Percentiles rank a stretch among this genome's conserved stretches.
phyloP scores from a whole-genome alignment of 2,888 invertebrate species.

The Petrolisthes manimaculis region DNA sequence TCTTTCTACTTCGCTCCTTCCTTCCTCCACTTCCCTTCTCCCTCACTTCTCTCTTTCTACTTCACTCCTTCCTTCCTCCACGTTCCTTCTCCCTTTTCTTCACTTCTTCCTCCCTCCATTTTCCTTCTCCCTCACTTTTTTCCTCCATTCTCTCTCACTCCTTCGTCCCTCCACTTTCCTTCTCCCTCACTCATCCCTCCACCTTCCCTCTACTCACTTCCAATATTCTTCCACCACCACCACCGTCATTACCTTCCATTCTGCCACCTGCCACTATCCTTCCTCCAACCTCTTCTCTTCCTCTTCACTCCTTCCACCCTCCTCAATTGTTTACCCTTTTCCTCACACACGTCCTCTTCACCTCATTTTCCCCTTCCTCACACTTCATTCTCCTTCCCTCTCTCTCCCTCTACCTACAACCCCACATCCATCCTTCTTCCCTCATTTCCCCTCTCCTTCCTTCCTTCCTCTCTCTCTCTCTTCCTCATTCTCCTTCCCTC shows the following conservation, averaged over 20 bases:
- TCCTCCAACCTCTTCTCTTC: not conserved
- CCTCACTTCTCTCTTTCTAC: conserved; percentile 3
- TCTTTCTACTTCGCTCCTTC: no score
- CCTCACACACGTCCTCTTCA: not conserved
- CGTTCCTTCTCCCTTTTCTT: conserved; percentile 30
- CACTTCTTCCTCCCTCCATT: conserved; percentile 7
- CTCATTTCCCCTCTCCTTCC: not conserved
- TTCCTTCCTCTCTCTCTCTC: not conserved
- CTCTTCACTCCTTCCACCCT: no score
- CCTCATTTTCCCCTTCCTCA: not conserved
- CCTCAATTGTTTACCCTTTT: not conserved
- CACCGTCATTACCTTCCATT: not conserved
- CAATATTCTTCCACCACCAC: not conserved
- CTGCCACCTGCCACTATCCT: no score
- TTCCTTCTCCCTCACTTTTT: not conserved
- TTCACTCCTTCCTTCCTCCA: conserved; percentile 27
- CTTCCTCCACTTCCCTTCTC: not conserved
- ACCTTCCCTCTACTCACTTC: not conserved
- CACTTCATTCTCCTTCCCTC: not conserved
- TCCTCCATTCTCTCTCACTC: conserved; percentile 25
- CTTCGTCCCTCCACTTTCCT: conserved; percentile 1
- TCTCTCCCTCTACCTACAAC: not conserved
- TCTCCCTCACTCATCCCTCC: not conserved
- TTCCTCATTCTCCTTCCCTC: not conserved
- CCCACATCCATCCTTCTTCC: not conserved